Percentiles rank a stretch among this genome's conserved stretches.
These are phyloP conservation scores for Glyptemys insculpta DNA, from an alignment of 2,797 vertebrate genomes.

Conservation along the genomic window DNA sequence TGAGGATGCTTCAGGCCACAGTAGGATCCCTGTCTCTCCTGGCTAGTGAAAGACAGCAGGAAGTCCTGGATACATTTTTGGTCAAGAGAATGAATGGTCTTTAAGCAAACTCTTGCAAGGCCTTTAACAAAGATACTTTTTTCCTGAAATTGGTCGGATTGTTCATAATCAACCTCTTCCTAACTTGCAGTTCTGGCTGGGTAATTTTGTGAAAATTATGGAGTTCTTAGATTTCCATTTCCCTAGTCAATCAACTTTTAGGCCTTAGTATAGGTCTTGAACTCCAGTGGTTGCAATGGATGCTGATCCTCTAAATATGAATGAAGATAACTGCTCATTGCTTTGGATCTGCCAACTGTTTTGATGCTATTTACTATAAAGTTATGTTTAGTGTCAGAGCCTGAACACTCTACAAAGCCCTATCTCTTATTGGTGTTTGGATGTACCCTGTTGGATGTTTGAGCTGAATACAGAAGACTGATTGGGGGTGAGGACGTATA, in stretches of 20 bases:
- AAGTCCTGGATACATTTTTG: background rate
- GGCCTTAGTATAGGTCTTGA: background rate
- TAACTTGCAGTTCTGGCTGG: background rate
- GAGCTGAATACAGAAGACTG: background rate
- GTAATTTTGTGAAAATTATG: background rate
- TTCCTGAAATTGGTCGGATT: background rate
- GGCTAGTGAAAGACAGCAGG: background rate
- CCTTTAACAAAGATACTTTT: background rate
- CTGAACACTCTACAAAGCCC: fast-evolving
- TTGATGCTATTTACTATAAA: background rate
- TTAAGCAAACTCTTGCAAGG: background rate
- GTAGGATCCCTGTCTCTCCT: background rate
- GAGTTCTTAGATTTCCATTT: background rate
- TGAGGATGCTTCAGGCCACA: background rate
- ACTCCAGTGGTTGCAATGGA: background rate
- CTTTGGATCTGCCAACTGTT: background rate
- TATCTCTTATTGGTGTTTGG: background rate
- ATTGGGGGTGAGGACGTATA: background rate
- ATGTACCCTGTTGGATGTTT: background rate
- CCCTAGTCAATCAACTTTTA: background rate
- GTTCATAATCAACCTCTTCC: background rate
- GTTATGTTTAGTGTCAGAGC: background rate
- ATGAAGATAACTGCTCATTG: background rate
- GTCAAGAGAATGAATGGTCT: background rate
- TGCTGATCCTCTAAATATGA: no score